These are phyloP conservation scores for Chelmon rostratus DNA, from an alignment of 2,797 vertebrate species.

Conservation along the genomic window DNA sequence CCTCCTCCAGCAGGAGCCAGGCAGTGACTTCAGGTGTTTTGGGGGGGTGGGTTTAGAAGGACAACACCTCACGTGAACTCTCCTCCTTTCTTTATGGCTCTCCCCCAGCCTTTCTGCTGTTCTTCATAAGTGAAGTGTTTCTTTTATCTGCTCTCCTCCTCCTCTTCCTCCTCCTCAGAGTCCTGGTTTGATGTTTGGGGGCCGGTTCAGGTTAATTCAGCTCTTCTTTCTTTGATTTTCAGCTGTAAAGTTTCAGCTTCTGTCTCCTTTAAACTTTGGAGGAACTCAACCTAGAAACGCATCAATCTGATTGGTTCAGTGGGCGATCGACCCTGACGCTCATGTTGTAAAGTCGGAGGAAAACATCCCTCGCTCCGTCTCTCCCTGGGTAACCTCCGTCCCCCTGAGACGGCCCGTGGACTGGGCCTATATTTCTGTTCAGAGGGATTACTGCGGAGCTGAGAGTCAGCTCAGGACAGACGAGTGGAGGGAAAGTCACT, in stretches of 20 bases:
- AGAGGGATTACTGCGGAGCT: not conserved
- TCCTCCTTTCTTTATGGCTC: too few species aligned
- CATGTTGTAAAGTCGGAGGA: not conserved
- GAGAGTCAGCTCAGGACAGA: conserved; percentile 29
- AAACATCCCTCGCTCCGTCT: conserved; percentile 17
- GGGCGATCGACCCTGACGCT: conserved; percentile 2
- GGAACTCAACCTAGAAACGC: conserved; percentile 46
- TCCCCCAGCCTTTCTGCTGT: not conserved
- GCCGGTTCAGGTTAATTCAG: conserved; percentile 50
- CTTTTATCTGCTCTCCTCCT: not conserved
- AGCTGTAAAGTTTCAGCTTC: conserved; percentile 40
- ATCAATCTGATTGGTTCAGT: conserved; percentile 45
- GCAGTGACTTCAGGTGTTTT: too few species aligned
- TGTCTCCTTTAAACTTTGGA: conserved; percentile 26
- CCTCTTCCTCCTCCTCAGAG: not conserved
- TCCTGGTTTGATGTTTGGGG: conserved; percentile 20
- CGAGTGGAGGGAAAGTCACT: not conserved
- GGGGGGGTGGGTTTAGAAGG: too few species aligned
- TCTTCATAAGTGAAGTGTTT: not conserved
- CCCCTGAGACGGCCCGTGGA: conserved; percentile 2
- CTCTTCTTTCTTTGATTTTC: not conserved
- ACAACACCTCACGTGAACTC: too few species aligned
- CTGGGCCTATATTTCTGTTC: not conserved
- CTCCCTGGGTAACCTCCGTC: conserved; percentile 29
- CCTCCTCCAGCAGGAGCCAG: too few species aligned